phyloP scores from a whole-genome alignment of 2,888 invertebrate genomes.

The Phrixothrix hirtus region DNA sequence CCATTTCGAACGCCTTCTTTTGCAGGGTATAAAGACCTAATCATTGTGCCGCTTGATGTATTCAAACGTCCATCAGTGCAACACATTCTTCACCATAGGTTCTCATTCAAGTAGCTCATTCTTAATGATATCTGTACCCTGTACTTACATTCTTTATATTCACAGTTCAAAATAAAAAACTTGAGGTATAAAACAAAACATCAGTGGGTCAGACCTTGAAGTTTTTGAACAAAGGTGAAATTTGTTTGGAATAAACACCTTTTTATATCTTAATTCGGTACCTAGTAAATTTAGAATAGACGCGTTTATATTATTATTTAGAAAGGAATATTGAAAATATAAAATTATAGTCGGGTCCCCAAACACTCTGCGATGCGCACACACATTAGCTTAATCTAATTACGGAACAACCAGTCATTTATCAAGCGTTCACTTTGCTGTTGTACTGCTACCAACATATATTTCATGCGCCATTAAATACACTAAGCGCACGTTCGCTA shows the following conservation, averaged over 20 bases:
- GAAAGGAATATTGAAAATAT: too few species aligned
- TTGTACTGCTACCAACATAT: constrained; percentile 32
- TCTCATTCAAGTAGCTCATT: constrained; percentile 18
- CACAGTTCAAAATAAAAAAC: constrained; percentile 10
- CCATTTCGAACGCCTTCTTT: constrained; percentile 23
- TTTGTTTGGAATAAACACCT: too few species aligned
- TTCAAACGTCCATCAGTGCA: constrained; percentile 40
- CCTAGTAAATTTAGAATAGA: too few species aligned
- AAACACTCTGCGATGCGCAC: constrained; percentile 15
- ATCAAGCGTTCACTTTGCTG: constrained; percentile 26
- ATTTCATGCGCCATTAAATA: constrained; percentile 50
- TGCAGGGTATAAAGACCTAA: constrained; percentile 32
- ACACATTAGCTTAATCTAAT: constrained; percentile 46
- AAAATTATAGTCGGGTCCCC: too few species aligned
- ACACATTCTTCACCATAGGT: constrained; percentile 35
- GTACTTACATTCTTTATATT: constrained; percentile 25
- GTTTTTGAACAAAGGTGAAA: constrained; percentile 12
- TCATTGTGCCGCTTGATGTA: constrained; percentile 32
- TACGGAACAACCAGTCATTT: constrained; percentile 43
- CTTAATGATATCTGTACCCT: constrained; percentile 24
- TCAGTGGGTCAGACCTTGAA: constrained; percentile 23
- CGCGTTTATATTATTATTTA: too few species aligned
- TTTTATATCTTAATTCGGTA: too few species aligned
- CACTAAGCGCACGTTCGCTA: constrained; percentile 40
- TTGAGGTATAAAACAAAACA: constrained; percentile 23